Evolutionary conservation across 2,888 invertebrate genomes (phyloP).

Genomic region (Tipula unca): DNA sequence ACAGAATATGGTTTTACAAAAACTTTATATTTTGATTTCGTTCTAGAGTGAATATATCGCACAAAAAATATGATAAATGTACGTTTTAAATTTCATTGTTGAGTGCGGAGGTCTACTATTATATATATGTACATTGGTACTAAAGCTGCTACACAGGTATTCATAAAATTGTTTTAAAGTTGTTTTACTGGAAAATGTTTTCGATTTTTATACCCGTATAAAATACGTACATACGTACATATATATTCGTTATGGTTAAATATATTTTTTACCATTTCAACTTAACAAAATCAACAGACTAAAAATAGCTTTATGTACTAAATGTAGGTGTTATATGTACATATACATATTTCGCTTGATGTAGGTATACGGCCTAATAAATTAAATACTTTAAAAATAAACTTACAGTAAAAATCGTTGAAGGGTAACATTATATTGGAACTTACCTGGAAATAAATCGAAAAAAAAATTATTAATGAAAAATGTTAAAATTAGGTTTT

Average conservation of each 20-base stretch:
- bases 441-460: not conserved
- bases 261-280: not conserved
- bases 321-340: not conserved
- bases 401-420: not conserved
- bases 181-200: not conserved
- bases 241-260: not conserved
- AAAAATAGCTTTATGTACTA: not conserved
- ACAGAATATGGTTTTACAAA: not conserved
- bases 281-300: not conserved
- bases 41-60: not conserved
- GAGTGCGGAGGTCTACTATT: not conserved
- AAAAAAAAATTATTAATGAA: not conserved
- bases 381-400: not conserved
- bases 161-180: not conserved
- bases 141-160: not conserved
- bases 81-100: not conserved
- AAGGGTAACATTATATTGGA: not conserved
- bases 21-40: not conserved
- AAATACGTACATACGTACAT: not conserved
- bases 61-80: conserved; percentile 3
- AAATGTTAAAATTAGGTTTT: not conserved
- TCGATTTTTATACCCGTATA: not conserved
- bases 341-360: not conserved
- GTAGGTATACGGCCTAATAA: not conserved
- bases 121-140: no score